Conservation (phyloP, 2,113 vertebrate genomes). For the Rissa tridactyla region DNA sequence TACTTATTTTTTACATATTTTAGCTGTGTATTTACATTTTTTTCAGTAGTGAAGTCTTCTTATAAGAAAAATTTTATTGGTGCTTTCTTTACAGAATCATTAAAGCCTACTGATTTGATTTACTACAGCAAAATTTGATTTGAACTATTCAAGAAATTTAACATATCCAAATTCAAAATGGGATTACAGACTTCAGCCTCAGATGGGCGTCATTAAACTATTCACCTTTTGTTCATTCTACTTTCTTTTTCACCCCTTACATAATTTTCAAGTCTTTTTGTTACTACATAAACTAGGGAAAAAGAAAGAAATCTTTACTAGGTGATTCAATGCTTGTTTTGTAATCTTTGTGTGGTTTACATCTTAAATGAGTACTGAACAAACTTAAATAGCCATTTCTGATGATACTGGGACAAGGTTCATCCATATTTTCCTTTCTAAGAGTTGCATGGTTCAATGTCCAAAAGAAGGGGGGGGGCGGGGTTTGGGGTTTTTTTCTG, state of each 20-base stretch:
- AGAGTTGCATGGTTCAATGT: background rate
- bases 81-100: background rate
- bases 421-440: background rate
- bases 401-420: background rate
- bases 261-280: background rate
- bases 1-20: background rate
- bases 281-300: background rate
- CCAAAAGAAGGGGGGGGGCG: background rate
- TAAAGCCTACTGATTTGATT: background rate
- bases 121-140: background rate
- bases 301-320: background rate
- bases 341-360: background rate
- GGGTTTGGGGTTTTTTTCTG: no score
- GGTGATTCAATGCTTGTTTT: background rate
- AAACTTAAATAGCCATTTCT: background rate
- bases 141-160: background rate
- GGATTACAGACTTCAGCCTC: background rate
- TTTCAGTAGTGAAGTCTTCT: background rate
- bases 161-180: background rate
- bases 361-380: background rate
- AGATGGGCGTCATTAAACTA: background rate
- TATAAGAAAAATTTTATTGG: background rate
- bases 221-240: background rate
- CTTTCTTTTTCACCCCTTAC: rapidly evolving
- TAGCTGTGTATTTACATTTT: background rate